Evolutionary conservation across 2,113 vertebrate species (phyloP), one percentile per base, ranked within the genome.

Genomic region (Paratilapia polleni): DNA sequence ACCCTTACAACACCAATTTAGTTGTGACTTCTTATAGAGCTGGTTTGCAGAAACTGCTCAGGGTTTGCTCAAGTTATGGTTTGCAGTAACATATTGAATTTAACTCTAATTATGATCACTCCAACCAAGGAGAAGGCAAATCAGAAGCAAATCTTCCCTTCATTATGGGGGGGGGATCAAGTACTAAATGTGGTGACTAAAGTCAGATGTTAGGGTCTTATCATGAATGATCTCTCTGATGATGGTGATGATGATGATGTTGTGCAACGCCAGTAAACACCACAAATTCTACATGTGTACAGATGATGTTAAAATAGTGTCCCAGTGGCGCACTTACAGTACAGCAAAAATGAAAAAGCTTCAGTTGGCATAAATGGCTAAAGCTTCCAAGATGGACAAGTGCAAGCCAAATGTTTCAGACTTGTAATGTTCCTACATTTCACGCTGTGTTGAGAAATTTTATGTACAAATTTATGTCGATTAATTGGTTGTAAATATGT

Each of bases 1-100:
- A 96, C 62, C 97, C 94, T 17, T 98, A 98, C 93, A 99, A 73
- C 26, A 52, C 17, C 47, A 6, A 70, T 70, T 70, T 49, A 24
- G 24, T 13, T 52, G 66, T 52, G 10, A 0, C 4, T 52, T 24
- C 66, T 52, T 73, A 49, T 20, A 26, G 17, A 49, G 24, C 43
- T 28, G 43, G 24, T 22, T 52, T 70, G 47, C 24, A 73, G 43
- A 11, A 28, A 73, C 43, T 52, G 43, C 47, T 73, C 68, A 54
- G 26, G 11, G 26, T 31, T 8, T 36, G 36, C 36, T 36, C 36
- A 36, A 36, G 6, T 36, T 36, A 36, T 36, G 36, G 36, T 36
- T 31, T 31, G 26, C 68, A 54, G 47, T 73, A 28, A 0, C 26
- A 73, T 15, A 52, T 19, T 24, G 28, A 70, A 3, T 52, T 70